These are phyloP conservation scores for Phrynocephalus forsythii DNA, from an alignment of 2,797 vertebrate genomes.

Conservation along the genomic window DNA sequence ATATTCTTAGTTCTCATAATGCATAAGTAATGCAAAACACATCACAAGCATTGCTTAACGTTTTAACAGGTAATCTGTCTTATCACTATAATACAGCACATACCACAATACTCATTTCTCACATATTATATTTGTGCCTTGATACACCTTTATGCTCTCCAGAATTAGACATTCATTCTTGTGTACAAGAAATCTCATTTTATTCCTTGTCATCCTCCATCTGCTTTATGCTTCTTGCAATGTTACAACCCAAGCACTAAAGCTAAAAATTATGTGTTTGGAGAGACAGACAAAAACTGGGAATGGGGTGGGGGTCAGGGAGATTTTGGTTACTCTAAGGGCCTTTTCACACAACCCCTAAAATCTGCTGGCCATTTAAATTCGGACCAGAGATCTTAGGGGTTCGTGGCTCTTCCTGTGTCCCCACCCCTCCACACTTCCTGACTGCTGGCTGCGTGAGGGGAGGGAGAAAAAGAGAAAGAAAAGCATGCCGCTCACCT, in stretches of 20 bases:
- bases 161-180: conserved; percentile 54
- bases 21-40: not conserved
- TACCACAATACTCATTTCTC: conserved; percentile 9
- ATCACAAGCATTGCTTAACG: conserved; percentile 2
- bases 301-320: no score
- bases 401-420: no score
- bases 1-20: not conserved
- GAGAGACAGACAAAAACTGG: conserved; percentile 43
- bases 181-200: conserved; percentile 45
- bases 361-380: no score
- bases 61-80: conserved; percentile 39
- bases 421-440: no score
- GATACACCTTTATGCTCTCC: conserved; percentile 26
- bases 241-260: conserved; percentile 63
- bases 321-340: conserved; percentile 66
- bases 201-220: conserved; percentile 45
- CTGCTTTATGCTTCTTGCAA: conserved; percentile 51
- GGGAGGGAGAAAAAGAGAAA: no score
- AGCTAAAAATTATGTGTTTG: conserved; percentile 70
- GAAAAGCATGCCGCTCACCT: no score
- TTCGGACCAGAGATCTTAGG: no score
- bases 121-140: conserved; percentile 2
- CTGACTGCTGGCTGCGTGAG: no score
- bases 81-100: rapidly evolving
- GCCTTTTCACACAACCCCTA: no score